Evolutionary conservation across 2,888 invertebrate species (phyloP).

Genomic region (Ichneumoninae sp.): DNA sequence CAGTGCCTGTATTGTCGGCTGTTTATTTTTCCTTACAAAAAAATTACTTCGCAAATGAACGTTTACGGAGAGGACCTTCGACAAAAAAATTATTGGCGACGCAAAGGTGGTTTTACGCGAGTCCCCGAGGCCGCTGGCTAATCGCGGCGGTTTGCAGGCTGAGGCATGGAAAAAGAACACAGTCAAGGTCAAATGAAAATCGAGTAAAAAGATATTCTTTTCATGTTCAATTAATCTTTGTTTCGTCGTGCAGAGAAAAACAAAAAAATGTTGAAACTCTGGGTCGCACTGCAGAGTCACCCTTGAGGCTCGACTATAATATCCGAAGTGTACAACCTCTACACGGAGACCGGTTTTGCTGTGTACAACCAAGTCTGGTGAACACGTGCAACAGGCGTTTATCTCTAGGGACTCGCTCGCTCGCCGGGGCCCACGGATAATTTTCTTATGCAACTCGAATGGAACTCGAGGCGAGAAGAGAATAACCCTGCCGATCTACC

Average conservation of each 20-base stretch:
- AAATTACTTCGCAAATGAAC: not conserved
- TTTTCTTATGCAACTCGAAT: slow-evolving; percentile 61
- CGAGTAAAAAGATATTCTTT: not conserved
- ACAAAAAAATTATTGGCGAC: not conserved
- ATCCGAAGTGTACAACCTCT: not conserved
- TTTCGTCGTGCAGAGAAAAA: not conserved
- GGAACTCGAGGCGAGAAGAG: slow-evolving; percentile 37
- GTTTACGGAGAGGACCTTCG: not conserved
- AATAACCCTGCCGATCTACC: not conserved
- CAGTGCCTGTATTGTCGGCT: not conserved
- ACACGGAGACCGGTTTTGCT: not conserved
- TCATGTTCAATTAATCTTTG: not conserved
- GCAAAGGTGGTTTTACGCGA: not conserved
- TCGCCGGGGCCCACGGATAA: slow-evolving; percentile 37
- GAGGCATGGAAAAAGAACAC: not conserved
- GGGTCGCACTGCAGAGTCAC: not conserved
- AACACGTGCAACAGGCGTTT: slow-evolving; percentile 50
- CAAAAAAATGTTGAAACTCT: not conserved
- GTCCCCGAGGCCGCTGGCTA: not conserved
- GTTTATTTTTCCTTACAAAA: not conserved
- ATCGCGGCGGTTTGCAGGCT: not conserved
- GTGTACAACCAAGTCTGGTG: slow-evolving; percentile 10
- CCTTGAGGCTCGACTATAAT: slow-evolving; percentile 19
- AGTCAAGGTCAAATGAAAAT: too few species aligned
- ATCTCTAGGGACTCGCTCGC: slow-evolving; percentile 23